Percentiles rank a stretch among this genome's conserved stretches.
Evolutionary conservation across 2,113 vertebrate species (phyloP).

Genomic region (Phainopepla nitens): DNA sequence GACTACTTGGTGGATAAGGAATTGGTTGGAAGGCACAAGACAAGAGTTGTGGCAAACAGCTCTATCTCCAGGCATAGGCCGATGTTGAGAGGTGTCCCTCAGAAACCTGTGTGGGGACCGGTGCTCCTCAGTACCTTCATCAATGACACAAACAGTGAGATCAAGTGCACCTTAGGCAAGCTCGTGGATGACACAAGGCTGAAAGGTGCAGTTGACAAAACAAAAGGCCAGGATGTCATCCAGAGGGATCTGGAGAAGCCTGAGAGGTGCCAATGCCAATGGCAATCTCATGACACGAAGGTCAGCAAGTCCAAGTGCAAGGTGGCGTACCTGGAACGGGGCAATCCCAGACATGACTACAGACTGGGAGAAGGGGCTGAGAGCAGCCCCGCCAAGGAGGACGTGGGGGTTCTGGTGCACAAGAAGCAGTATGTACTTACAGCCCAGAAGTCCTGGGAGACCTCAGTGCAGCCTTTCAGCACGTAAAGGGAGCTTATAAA

Average conservation of each 20-base stretch:
- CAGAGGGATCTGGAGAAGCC: not conserved
- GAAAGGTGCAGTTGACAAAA: not conserved
- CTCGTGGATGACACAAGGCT: not conserved
- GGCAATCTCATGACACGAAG: not conserved
- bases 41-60: not conserved
- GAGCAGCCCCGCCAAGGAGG: not conserved
- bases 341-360: not conserved
- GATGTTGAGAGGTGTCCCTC: not conserved
- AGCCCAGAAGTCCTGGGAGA: not conserved
- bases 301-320: not conserved
- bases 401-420: not conserved
- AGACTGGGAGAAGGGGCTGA: not conserved
- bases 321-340: not conserved
- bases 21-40: not conserved
- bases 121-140: not conserved
- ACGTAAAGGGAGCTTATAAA: not conserved
- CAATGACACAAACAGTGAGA: not conserved
- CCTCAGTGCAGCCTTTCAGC: not conserved
- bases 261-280: not conserved
- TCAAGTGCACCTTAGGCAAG: not conserved
- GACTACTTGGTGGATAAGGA: not conserved
- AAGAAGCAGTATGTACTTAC: not conserved
- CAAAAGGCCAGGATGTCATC: not conserved
- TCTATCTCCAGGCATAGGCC: not conserved
- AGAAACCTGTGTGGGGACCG: accelerated